These are phyloP conservation scores for Syngnathoides biaculeatus DNA, from an alignment of 2,113 vertebrate genomes.

Conservation along the genomic window DNA sequence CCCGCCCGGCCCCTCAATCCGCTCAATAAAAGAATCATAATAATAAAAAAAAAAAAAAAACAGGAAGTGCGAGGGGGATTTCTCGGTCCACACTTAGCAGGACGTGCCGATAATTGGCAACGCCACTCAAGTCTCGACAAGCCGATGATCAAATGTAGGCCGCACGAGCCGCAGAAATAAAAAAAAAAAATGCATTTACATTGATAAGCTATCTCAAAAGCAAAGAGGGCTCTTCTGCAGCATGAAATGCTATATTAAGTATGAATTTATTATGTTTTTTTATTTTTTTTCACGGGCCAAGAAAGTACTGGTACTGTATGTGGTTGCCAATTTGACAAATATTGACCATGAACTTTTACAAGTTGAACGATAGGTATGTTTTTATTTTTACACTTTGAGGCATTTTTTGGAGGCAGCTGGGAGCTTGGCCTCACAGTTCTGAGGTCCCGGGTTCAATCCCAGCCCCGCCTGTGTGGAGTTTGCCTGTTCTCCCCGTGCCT, in stretches of 20 bases:
- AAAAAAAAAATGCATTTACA: constrained; percentile 9
- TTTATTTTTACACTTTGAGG: not conserved
- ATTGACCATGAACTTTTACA: not conserved
- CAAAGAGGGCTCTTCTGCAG: not conserved
- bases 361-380: not conserved
- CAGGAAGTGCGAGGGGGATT: constrained; percentile 54
- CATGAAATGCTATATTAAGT: not conserved
- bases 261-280: not conserved
- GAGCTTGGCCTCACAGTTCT: too few species aligned
- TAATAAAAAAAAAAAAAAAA: constrained; percentile 32
- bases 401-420: too few species aligned
- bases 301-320: too few species aligned
- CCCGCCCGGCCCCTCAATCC: constrained; percentile 52
- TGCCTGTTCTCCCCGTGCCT: too few species aligned
- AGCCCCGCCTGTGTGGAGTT: too few species aligned
- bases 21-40: constrained; percentile 59
- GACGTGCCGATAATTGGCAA: constrained; percentile 52
- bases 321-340: not conserved
- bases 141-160: constrained; percentile 23
- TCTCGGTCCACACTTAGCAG: constrained; percentile 49
- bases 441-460: too few species aligned
- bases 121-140: constrained; percentile 25
- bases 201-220: not conserved
- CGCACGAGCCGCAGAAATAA: constrained; percentile 15
- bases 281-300: not conserved